phyloP scores from a whole-genome alignment of 1,140 invertebrate species.

The Drosophila micromelanica region DNA sequence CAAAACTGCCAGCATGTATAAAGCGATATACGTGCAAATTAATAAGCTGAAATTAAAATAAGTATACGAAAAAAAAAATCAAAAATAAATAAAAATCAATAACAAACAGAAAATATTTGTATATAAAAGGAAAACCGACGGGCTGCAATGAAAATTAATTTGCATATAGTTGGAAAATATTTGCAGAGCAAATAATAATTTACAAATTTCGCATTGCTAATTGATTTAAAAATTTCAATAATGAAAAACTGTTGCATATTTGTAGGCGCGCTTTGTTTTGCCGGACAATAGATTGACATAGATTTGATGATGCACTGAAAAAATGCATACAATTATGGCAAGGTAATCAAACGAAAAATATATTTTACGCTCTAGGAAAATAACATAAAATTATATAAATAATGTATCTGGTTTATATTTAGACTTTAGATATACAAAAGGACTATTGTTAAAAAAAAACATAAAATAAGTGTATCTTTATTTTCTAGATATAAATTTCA shows the following conservation, averaged over 20 bases:
- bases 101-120: background rate
- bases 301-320: slow-evolving; percentile 9
- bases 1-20: slow-evolving; percentile 14
- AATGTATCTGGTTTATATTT: no score
- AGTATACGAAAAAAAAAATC: background rate
- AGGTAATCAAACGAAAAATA: no score
- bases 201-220: slow-evolving; percentile 26
- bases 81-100: slow-evolving; percentile 2
- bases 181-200: slow-evolving; percentile 32
- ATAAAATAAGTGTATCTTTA: no score
- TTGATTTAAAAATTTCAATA: slow-evolving; percentile 27
- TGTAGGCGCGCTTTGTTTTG: background rate
- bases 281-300: slow-evolving; percentile 6
- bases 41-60: slow-evolving; percentile 32
- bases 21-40: slow-evolving; percentile 30
- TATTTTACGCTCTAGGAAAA: no score
- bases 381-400: no score
- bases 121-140: background rate
- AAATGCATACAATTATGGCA: no score
- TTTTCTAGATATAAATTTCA: no score
- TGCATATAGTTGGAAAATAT: slow-evolving; percentile 30
- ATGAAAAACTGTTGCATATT: slow-evolving; percentile 4
- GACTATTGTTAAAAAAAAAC: no score
- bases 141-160: slow-evolving; percentile 30
- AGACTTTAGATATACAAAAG: no score